Evolutionary conservation across 2,888 invertebrate species (phyloP), one percentile per base, ranked within the genome.

Genomic region (Ormyrus pomaceus): DNA sequence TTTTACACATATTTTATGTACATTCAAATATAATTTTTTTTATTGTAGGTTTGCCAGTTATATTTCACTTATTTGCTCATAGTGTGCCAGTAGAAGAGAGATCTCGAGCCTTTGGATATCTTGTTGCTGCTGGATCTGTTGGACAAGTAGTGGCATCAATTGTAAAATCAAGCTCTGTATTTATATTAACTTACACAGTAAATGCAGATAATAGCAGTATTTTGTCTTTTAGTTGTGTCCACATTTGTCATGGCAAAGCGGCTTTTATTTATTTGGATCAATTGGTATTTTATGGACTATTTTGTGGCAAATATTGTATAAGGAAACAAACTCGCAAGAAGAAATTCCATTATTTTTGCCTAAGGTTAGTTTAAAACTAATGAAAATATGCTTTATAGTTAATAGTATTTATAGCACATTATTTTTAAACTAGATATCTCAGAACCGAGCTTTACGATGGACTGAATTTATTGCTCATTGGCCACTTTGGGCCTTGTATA

Each of bases 101-200:
- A 81, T 95, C 95, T 5, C 89, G 95, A 81, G 95, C 95, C 0
- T 95, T 95, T 89, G 94, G 95, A 11, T 95, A 95, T 87, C 91
- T 95, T 61, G 92, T 95, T 62, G 95, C 95, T 11, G 93, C 94
- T 77, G 95, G 95, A 58, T 94, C 95, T n/a, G 93, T 95, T 70
- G 95, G 95, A 9, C 95, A 95, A 91, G 95, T 95, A 53, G 92
- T 95, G 46, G 94, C 95, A 50, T 94, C 95, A 80, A 91, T 95
- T 85, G 94, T 95, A 90, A 92, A 92, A 90, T 72, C 11, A 46
- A 55, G 13, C 64, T 50, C 5, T 46, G 9, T 34, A 4, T 59
- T 45, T 11, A 34, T 2, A 2, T 13, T 53, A 34, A 62, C 13
- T 11, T 10, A 59, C 66, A 19, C 50, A 5, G 7, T 72, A 50